These are phyloP conservation scores for Drosophila gunungcola DNA, from an alignment of 1,140 invertebrate genomes.

Conservation along the genomic window DNA sequence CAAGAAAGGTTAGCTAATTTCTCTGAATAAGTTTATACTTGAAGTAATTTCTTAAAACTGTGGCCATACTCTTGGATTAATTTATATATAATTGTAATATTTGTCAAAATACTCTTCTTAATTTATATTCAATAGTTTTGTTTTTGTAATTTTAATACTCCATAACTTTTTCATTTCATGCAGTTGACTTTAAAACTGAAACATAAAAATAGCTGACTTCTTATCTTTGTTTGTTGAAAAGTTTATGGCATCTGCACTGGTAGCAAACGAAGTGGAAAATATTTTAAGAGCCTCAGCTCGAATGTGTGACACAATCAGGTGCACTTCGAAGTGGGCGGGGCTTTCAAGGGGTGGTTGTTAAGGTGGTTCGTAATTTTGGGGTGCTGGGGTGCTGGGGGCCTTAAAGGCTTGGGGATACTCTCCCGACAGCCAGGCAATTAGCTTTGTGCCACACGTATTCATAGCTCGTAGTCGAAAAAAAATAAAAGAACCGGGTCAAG, in stretches of 20 bases:
- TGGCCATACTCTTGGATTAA: too few species aligned
- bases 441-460: constrained; percentile 52
- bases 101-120: too few species aligned
- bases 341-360: neutral
- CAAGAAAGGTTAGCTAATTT: too few species aligned
- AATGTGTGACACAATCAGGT: constrained; percentile 12
- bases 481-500: constrained; percentile 62
- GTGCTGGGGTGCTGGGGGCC: neutral
- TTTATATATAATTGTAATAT: neutral
- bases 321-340: neutral
- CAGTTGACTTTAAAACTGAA: neutral
- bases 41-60: too few species aligned
- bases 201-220: neutral
- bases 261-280: constrained; percentile 8
- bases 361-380: neutral
- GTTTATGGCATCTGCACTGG: constrained; percentile 1
- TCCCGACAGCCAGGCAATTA: constrained; percentile 50
- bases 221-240: neutral
- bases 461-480: constrained; percentile 29
- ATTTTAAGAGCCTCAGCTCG: neutral
- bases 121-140: too few species aligned
- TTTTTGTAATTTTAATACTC: neutral
- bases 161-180: neutral
- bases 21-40: too few species aligned
- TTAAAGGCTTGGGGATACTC: neutral